Percentiles rank a stretch among this genome's conserved stretches.
phyloP scores from a whole-genome alignment of 1,140 invertebrate genomes.

The Aphis gossypii region DNA sequence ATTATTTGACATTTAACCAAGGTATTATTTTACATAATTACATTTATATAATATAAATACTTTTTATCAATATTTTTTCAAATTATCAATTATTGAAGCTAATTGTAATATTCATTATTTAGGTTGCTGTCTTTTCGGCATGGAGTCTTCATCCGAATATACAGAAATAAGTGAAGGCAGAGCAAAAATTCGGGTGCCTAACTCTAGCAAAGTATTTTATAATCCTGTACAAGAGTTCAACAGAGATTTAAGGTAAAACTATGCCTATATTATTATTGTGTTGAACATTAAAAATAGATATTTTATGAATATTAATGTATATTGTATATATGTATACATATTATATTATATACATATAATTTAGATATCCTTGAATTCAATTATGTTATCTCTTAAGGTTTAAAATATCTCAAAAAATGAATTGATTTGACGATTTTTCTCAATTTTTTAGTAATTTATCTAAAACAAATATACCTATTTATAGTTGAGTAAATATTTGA shows the following conservation, averaged over 20 bases:
- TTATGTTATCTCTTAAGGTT: background rate
- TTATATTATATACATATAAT: too few species aligned
- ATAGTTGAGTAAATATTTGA: too few species aligned
- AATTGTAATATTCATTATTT: conserved; percentile 7
- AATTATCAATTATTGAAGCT: background rate
- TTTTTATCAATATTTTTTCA: background rate
- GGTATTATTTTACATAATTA: background rate
- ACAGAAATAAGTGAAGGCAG: conserved; percentile 72
- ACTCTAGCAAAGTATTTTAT: conserved; percentile 84
- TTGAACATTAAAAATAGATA: background rate
- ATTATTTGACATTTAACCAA: background rate
- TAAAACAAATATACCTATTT: too few species aligned
- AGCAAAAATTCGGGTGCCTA: conserved; percentile 73
- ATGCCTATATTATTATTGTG: background rate
- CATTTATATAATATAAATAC: background rate
- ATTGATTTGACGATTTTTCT: background rate
- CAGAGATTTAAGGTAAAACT: conserved; percentile 83
- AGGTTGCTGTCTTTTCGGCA: background rate
- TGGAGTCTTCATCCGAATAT: conserved; percentile 5
- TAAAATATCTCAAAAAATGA: background rate
- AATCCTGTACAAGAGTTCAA: conserved; percentile 99
- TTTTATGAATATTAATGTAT: too few species aligned
- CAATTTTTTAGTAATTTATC: background rate
- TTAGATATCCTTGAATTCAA: background rate
- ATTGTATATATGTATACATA: too few species aligned